Base-by-base conservation (phyloP, 1,140 invertebrate species). In the Bombus difficillimus region DNA sequence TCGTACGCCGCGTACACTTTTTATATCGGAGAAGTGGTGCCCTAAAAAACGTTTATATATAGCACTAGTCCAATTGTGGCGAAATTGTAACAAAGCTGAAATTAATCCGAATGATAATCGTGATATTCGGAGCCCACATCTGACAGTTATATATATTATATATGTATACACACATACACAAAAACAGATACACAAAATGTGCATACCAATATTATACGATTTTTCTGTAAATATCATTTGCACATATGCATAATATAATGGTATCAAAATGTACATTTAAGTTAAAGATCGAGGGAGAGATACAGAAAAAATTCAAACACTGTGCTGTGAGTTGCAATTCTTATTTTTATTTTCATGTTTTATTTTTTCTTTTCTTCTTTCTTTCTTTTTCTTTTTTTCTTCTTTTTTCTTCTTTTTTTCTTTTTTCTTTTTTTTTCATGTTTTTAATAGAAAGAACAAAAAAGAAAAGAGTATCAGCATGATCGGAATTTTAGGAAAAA, bases 241-340 rank as follows among this genome's bases (percentile, higher is more conserved):
- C 88, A 88, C 88, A 92, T 89, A 92, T 83, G 92, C 88, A 90
- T 93, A 93, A 89, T 92, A 86, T 92, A 89, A 92, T 86, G 83
- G 64, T 91, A 89, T 68, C 32, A 73, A 90, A 77, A 41, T 91
- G 88, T 72, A 59, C 88, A 92, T 93, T 88, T 91, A 92, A 91
- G 47, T 57, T 41, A 39, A 39, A 43, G 68, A 34, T 41, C 64
- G 15, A 47, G 1, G 41, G 43, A 47, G 34, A 69, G 39, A 86
- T 64, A 85, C 37, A 32, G 82, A 84, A 73, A 69, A 85, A 87
- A 85, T n/a, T 37, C 37, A 81, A 59, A 69, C 83, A 83, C 86
- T 81, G 73, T 80, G 85, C 88, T 90, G 83, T 81, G 73, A 57
- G 86, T 92, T 81, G 74, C 69, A 66, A 64, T 43, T 78, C 34